Percentiles rank a stretch among this genome's conserved stretches.
Evolutionary conservation across 2,113 vertebrate genomes (phyloP).

Genomic region (Octodon degus): DNA sequence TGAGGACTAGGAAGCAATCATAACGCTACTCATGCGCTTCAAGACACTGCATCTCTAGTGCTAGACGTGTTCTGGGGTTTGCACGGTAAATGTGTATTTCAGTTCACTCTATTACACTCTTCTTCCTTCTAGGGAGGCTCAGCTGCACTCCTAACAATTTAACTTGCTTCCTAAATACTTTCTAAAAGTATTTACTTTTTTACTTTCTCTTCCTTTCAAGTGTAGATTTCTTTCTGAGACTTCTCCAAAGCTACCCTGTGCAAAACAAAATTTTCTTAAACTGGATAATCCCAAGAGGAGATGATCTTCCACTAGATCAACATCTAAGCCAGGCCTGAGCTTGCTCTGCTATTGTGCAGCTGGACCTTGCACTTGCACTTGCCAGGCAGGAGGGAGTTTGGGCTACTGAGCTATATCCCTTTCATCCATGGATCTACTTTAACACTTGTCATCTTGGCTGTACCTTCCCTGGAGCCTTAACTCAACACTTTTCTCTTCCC

Average conservation of each 20-base stretch:
- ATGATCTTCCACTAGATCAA: not conserved
- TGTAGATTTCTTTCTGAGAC: not conserved
- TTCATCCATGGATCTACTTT: not conserved
- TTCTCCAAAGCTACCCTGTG: not conserved
- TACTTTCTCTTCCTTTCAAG: slow-evolving; percentile 31
- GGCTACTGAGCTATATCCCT: no score
- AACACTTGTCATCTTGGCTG: not conserved
- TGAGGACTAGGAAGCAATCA: not conserved
- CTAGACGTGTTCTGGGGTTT: not conserved
- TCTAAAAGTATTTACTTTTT: not conserved
- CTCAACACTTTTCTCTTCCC: not conserved
- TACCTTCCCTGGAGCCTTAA: not conserved
- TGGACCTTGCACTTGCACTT: no score
- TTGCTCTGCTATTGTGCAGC: not conserved
- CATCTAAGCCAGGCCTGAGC: not conserved
- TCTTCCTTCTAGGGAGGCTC: not conserved
- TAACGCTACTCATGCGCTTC: not conserved
- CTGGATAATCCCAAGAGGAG: not conserved
- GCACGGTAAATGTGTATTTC: not conserved
- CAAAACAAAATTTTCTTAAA: not conserved
- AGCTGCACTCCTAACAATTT: not conserved
- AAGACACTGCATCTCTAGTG: not conserved
- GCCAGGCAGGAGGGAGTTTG: no score
- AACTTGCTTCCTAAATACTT: not conserved
- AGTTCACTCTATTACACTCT: not conserved